These are phyloP conservation scores for Pristiophorus japonicus DNA, from an alignment of 2,113 vertebrate species.

Conservation along the genomic window DNA sequence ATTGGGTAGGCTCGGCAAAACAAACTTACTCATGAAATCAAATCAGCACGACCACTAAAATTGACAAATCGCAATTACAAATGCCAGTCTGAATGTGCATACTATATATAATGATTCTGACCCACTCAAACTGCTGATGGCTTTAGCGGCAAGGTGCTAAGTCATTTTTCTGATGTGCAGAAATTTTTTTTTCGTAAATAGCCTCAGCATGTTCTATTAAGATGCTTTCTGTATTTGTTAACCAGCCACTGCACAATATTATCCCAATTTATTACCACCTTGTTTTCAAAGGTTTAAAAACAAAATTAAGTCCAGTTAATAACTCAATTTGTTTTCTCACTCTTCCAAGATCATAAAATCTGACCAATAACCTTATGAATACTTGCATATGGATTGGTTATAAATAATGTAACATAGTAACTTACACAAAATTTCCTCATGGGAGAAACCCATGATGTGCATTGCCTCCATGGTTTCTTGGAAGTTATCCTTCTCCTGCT, in stretches of 20 bases:
- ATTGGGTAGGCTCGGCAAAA: neutral
- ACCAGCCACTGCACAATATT: neutral
- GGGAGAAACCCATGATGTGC: conserved; percentile 96
- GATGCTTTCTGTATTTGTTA: neutral
- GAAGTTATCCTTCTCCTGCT: conserved; percentile 97
- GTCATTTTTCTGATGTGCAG: neutral
- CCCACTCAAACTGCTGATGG: neutral
- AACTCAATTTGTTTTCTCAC: too few relatives aligned
- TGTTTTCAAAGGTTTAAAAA: neutral
- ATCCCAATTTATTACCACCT: neutral
- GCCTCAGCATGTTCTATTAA: neutral
- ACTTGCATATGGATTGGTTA: neutral
- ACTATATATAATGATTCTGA: neutral
- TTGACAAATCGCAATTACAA: neutral
- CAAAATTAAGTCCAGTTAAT: too few relatives aligned
- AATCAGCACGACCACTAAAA: neutral
- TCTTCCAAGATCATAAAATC: neutral
- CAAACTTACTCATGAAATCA: neutral
- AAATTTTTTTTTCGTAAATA: neutral
- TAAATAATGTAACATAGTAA: conserved; percentile 38
- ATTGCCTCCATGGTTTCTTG: conserved; percentile 98
- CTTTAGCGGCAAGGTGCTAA: neutral
- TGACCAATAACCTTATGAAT: neutral
- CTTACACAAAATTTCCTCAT: conserved; percentile 91
- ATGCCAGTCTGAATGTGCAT: neutral